phyloP scores from a whole-genome alignment of 2,888 invertebrate genomes.

The Pyrrhosoma nymphula region DNA sequence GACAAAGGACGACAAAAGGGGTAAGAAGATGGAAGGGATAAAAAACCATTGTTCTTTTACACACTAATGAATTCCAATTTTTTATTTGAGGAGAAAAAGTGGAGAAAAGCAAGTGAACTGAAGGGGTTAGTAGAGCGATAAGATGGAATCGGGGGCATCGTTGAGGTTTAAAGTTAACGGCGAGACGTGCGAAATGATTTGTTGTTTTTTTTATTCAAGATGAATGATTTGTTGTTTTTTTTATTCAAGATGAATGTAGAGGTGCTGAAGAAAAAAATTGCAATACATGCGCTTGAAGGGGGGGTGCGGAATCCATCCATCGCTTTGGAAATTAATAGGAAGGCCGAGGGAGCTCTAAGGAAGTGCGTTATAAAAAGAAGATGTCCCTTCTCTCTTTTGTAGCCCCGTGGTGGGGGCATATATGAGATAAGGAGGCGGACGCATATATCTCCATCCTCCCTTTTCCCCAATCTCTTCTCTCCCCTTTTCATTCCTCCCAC shows the following conservation, averaged over 20 bases:
- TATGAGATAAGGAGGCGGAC: not conserved
- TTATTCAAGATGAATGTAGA: not conserved
- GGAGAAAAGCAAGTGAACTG: no score
- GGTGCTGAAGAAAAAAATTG: not conserved
- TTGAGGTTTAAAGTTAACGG: not conserved
- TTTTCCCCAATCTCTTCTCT: not conserved
- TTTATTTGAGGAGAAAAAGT: no score
- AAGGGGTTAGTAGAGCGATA: no score
- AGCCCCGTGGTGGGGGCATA: not conserved
- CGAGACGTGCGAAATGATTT: not conserved
- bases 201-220: not conserved
- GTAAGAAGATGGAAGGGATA: no score
- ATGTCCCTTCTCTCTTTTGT: not conserved
- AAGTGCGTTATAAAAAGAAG: not conserved
- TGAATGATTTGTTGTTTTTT: not conserved
- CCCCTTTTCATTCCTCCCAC: not conserved
- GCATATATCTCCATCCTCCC: not conserved
- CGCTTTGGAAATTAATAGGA: not conserved
- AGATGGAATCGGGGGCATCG: no score
- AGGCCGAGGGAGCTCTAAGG: not conserved
- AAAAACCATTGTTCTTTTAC: no score
- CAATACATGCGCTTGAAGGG: not conserved
- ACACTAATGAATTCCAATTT: no score
- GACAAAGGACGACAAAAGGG: no score
- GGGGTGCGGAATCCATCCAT: not conserved